phyloP scores from a whole-genome alignment of 2,888 invertebrate species.

The Acholoe squamosa region DNA sequence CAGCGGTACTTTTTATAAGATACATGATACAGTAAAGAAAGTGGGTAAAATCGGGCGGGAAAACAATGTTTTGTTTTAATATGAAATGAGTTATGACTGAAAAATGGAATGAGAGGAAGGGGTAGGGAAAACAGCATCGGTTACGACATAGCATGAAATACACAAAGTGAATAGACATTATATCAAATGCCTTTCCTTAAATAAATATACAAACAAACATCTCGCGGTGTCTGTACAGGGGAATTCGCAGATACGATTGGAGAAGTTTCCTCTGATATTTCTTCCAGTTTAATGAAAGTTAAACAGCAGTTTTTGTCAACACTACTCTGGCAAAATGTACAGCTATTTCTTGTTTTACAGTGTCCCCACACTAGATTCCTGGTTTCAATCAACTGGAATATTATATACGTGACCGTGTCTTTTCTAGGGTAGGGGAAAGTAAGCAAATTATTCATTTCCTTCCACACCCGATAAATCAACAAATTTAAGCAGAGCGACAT shows the following conservation, averaged over 20 bases:
- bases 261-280: neutral
- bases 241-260: neutral
- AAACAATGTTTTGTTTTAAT: neutral
- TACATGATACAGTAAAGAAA: too few species aligned
- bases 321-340: slow-evolving; percentile 40
- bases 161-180: neutral
- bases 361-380: neutral
- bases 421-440: neutral
- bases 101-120: neutral
- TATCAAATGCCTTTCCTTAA: neutral
- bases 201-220: slow-evolving; percentile 16
- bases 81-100: slow-evolving; percentile 15
- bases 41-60: too few species aligned
- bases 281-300: neutral
- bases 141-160: slow-evolving; percentile 18
- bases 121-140: neutral
- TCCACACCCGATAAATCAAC: neutral
- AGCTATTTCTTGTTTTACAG: slow-evolving; percentile 4
- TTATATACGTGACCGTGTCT: neutral
- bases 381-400: neutral
- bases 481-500: neutral
- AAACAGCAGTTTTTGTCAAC: slow-evolving; percentile 39
- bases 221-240: neutral
- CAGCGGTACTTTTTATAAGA: too few species aligned
- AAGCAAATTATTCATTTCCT: too few species aligned